Percentiles rank a stretch among this genome's conserved stretches.
phyloP scores from a whole-genome alignment of 2,888 invertebrate genomes.

The Cheilosia pagana region DNA sequence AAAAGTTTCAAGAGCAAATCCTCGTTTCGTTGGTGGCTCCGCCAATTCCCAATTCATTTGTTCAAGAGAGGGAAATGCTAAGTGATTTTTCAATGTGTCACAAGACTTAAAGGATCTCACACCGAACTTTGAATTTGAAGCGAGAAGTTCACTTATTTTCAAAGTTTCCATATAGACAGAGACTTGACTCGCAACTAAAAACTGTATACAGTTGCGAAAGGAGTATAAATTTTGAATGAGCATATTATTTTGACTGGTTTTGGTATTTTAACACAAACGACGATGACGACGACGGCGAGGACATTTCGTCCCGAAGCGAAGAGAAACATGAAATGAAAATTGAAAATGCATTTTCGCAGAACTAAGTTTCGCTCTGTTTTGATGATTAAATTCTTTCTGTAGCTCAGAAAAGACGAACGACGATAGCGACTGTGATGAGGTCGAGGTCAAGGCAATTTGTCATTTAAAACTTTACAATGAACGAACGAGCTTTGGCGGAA shows the following conservation, averaged over 20 bases:
- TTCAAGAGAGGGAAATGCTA: slow-evolving; percentile 62
- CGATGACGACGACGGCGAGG: slow-evolving; percentile 6
- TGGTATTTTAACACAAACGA: slow-evolving; percentile 30
- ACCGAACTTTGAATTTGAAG: slow-evolving; percentile 46
- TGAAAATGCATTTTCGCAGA: slow-evolving; percentile 33
- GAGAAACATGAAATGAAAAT: slow-evolving; percentile 45
- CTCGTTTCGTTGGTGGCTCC: slow-evolving; percentile 34
- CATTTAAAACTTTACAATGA: slow-evolving; percentile 12
- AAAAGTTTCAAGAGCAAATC: slow-evolving; percentile 32
- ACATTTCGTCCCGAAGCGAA: neutral
- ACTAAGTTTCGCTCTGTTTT: slow-evolving; percentile 26
- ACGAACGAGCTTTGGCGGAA: neutral
- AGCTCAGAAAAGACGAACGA: neutral
- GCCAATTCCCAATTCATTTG: slow-evolving; percentile 67
- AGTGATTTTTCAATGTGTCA: slow-evolving; percentile 71
- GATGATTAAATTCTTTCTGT: slow-evolving; percentile 47
- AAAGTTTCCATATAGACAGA: neutral
- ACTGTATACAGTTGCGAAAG: neutral
- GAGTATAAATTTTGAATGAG: slow-evolving; percentile 44
- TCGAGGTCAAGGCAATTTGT: slow-evolving; percentile 43
- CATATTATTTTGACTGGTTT: slow-evolving; percentile 45
- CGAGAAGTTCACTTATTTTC: slow-evolving; percentile 34
- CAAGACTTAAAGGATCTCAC: slow-evolving; percentile 62
- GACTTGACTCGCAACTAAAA: neutral
- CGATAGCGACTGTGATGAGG: neutral